phyloP scores from a whole-genome alignment of 2,113 vertebrate genomes.

The Uria aalge region DNA sequence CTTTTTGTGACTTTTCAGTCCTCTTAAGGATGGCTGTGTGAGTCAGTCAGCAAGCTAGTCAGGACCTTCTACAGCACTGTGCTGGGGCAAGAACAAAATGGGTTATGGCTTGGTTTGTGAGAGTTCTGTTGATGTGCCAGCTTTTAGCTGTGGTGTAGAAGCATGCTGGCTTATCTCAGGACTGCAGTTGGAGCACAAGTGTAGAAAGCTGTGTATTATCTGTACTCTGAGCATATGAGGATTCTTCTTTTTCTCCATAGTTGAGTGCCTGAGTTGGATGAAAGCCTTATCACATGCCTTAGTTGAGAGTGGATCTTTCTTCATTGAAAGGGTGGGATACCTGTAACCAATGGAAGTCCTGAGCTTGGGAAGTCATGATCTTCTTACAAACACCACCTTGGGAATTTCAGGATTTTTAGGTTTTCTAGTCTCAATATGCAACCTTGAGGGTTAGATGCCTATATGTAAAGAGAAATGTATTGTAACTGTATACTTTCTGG shows the following conservation, averaged over 20 bases:
- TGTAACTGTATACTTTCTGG: neutral
- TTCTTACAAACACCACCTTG: neutral
- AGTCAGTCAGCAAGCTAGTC: neutral
- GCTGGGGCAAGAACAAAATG: neutral
- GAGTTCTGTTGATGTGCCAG: neutral
- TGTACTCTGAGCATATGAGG: neutral
- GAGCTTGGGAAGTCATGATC: neutral
- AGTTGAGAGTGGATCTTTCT: neutral
- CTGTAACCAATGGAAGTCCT: neutral
- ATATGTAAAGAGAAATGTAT: neutral
- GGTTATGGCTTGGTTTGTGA: neutral
- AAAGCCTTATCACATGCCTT: neutral
- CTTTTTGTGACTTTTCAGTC: neutral
- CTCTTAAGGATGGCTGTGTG: neutral
- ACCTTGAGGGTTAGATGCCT: neutral
- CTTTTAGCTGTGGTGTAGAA: neutral
- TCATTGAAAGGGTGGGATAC: rapidly evolving
- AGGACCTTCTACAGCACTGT: neutral
- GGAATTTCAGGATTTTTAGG: neutral
- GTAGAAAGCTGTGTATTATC: neutral
- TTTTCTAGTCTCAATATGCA: neutral
- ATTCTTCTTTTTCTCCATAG: neutral
- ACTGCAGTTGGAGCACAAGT: rapidly evolving
- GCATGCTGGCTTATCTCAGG: neutral
- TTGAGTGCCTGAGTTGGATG: neutral